Evolutionary conservation across 2,888 invertebrate genomes (phyloP), one percentile per base, ranked within the genome.

Genomic region (Hydropsyche betteni): DNA sequence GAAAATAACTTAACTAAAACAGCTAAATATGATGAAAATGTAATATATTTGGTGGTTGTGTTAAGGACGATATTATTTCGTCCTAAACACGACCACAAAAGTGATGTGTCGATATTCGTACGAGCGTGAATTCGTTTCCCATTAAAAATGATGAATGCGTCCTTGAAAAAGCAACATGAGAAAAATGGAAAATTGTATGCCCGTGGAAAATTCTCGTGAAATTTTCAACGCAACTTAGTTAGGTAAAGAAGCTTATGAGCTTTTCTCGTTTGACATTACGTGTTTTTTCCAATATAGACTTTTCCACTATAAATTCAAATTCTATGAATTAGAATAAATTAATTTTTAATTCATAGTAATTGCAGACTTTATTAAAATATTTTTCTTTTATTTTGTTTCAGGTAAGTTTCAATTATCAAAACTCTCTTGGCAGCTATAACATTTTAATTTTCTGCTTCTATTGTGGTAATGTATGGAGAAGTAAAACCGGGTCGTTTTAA

Each of bases 81-180:
- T n/a, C n/a, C n/a, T n/a, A n/a, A n/a, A n/a, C n/a, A n/a, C n/a
- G n/a, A n/a, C n/a, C n/a, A n/a, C n/a, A n/a, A n/a, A n/a, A 36
- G 24, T 36, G 16, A 58, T 58, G 58, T 64, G 64, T 24, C 64
- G 61, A 61, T 61, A 10, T 16, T 16, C 14, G 12, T 61, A 10
- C 61, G 64, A 64, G 36, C 64, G 36, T 64, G 64, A 34, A 64
- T 34, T 64, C 34, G 64, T 64, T 64, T 34, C 64, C 64, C n/a
- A 36, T 64, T 64, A 64, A 36, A 64, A 64, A 64, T 64, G 64
- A 64, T 8, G n/a, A 64, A 64, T 64, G 64, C 34, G 64, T 12
- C 36, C 64, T 36, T 64, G 33, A 34, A 64, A 64, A 64, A n/a
- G 36, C 36, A 33, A 64, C 33, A 7, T 34, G 5, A 53, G 14